Percentiles rank a stretch among this genome's conserved stretches.
Conservation (phyloP, 2,113 vertebrate species). For the Proterorhinus semilunaris region DNA sequence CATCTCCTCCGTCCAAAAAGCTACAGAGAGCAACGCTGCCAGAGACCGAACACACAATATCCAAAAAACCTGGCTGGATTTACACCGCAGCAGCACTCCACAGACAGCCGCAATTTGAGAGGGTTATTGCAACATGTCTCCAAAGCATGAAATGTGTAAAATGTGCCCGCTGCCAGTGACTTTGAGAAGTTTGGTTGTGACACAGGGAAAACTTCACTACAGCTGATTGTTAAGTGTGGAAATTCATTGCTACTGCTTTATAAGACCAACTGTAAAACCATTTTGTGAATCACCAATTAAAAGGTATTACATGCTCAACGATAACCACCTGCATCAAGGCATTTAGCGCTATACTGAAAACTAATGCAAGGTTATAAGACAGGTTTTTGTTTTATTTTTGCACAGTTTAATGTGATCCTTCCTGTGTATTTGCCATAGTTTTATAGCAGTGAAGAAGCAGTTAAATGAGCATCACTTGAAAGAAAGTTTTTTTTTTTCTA, state of each 20-base stretch:
- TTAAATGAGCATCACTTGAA: no score
- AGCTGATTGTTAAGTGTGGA: neutral
- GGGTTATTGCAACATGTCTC: constrained; percentile 40
- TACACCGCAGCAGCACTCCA: constrained; percentile 37
- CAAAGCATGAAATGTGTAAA: constrained; percentile 41
- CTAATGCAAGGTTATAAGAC: no score
- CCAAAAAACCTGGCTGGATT: constrained; percentile 21
- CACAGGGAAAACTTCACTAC: constrained; percentile 19
- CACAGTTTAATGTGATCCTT: no score
- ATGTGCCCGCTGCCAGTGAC: constrained; percentile 2
- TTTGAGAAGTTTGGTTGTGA: constrained; percentile 32
- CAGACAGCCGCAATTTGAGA: constrained; percentile 36
- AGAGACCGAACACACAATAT: constrained; percentile 43
- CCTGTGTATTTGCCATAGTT: no score
- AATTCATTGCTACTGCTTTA: neutral
- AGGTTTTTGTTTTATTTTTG: no score
- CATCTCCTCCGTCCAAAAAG: constrained; percentile 40
- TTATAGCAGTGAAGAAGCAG: no score
- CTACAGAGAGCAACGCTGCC: constrained; percentile 23
- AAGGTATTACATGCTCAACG: no score
- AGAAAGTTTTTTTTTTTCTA: no score
- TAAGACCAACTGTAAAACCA: neutral
- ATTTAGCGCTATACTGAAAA: no score
- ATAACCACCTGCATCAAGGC: no score
- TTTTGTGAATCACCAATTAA: no score